Evolutionary conservation across 2,888 invertebrate genomes (phyloP), one percentile per base, ranked within the genome.

Genomic region (Pantelozetes paolii): DNA sequence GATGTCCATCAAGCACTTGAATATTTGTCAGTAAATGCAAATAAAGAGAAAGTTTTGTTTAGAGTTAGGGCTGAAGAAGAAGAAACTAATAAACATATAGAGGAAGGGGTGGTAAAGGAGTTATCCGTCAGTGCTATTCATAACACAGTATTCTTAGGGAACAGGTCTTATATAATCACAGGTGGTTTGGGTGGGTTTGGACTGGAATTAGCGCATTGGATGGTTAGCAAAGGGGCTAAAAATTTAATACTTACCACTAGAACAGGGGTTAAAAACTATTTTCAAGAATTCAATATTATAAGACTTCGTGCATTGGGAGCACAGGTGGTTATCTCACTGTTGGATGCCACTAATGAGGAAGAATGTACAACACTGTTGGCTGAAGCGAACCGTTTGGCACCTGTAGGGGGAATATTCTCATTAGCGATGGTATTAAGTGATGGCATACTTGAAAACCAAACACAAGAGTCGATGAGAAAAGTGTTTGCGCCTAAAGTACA

Each of bases 151-250:
- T 45, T 45, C 15, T 18, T 2, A 45, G 15, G 45, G 2, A 15
- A 82, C 32, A 84, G 83, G 76, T 80, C 82, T 11, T 86, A 85
- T 80, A 80, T 86, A 50, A 83, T 86, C 75, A 82, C 84, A 83
- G 81, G 91, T 74, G 96, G 97, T 72, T 86, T 98, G 67, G 98
- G 98, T 77, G 98, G 98, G 3, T 97, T 99, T 84, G 98, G 98
- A 30, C 85, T 98, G 77, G 98, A 99, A 84, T 84, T 99, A 78
- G 89, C 90, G 57, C 87, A 91, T 78, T 96, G 95, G 95, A 84
- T 99, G 82, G 87, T 93, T 73, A 84, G 84, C 70, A 88, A 96
- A 76, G 98, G 98, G 20, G 96, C 94, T 23, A 89, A 86, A 72
- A 87, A 89, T 79, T 84, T 98, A 48, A 88, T 96, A 71, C 86